A percentile compares a stretch with the other conserved stretches of the same genome.
phyloP scores from a whole-genome alignment of 1,140 invertebrate species.

The Oedothorax gibbosus region DNA sequence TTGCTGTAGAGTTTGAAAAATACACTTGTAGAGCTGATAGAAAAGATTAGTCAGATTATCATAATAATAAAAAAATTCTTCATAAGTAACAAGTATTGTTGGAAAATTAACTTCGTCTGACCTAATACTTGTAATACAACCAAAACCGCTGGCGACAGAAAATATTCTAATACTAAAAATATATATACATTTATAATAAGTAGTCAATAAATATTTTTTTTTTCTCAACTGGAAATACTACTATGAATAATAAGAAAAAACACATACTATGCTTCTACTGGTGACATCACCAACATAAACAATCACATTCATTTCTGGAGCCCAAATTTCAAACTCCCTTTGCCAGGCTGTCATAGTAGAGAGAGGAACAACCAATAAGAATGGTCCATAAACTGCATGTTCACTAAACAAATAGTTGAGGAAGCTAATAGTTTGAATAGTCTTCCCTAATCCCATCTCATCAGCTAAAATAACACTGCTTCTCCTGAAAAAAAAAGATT shows the following conservation, averaged over 20 bases:
- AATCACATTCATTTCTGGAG: conserved; percentile 95
- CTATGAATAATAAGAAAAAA: background rate
- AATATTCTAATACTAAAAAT: no score
- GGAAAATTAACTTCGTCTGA: no score
- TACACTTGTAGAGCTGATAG: no score
- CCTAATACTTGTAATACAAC: no score
- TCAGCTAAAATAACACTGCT: conserved; percentile 98
- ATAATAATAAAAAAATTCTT: no score
- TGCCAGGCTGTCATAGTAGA: conserved; percentile 99
- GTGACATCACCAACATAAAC: conserved; percentile 95
- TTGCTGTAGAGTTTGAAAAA: no score
- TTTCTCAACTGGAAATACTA: no score
- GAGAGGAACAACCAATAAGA: conserved; percentile 95
- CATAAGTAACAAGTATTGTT: no score
- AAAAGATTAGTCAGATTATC: no score
- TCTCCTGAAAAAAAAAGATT: conserved; percentile 73
- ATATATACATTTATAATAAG: no score
- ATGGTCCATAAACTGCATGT: conserved; percentile 94
- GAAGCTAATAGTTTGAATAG: conserved; percentile 94
- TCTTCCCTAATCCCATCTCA: conserved; percentile 99
- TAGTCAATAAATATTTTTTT: no score
- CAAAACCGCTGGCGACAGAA: no score
- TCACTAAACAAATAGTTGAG: conserved; percentile 90
- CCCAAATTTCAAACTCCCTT: conserved; percentile 97
- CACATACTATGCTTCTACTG: conserved; percentile 70